Evolutionary conservation across 2,797 vertebrate genomes (phyloP), one percentile per base, ranked within the genome.

Genomic region (Pangasius macronema): DNA sequence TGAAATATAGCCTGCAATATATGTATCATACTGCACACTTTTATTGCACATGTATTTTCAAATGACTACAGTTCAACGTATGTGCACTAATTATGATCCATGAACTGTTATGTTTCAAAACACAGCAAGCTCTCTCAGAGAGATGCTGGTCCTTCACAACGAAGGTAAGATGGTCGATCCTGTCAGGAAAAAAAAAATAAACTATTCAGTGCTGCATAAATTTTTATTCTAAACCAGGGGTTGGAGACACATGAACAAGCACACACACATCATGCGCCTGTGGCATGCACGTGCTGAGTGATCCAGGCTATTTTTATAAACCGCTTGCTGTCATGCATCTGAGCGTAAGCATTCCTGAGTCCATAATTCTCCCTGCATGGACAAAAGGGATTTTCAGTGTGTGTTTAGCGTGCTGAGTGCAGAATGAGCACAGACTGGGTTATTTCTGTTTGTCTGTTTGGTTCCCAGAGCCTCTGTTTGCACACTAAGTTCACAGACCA

Each of bases 371-470:
- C 63, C 83, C 85, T 33, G 61, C 88, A 87, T 90, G 87, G 85
- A 90, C 86, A 87, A 83, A 91, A 83, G 85, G 86, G 88, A 87
- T 90, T 87, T 91, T 86, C 86, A 90, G 87, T 92, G 89, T 90
- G 85, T 87, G 79, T 81, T 90, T 90, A 89, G 77, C 22, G 46
- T 27, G 33, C 68, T 68, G 84, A 83, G 72, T 30, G 33, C 84
- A 80, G 81, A 88, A 70, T 88, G 59, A 88, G 76, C 59, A 75
- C 83, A 61, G 68, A n/a, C 79, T 70, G 49, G 61, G 80, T 67
- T 77, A 82, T 88, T 77, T 83, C 55, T 5, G 42, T 67, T 81
- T 46, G 67, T 75, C 51, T 84, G 46, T 82, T 75, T 80, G 82
- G 73, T 82, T 72, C 67, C 79, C 30, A 22, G 39, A 8, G 6